Percentiles rank a stretch among this genome's conserved stretches.
phyloP scores from a whole-genome alignment of 23 tunicate genomes.

The Phallusia fumigata region DNA sequence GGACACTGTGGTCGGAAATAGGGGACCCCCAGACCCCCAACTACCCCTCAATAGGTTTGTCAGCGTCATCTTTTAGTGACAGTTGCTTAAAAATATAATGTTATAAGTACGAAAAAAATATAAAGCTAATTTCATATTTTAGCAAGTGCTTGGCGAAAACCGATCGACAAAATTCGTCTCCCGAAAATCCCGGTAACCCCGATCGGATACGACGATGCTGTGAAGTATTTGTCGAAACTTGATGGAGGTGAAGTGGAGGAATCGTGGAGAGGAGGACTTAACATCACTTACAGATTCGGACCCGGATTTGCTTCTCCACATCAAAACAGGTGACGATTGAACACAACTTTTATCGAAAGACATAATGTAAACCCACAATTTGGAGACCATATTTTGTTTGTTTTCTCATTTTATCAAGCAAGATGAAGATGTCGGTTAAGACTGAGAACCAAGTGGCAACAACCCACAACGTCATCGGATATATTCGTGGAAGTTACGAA shows the following conservation, averaged over 20 bases:
- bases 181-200: constrained; percentile 80
- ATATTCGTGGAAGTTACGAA: constrained; percentile 16
- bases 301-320: constrained; percentile 44
- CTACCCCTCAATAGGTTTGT: constrained; percentile 71
- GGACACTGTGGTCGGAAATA: constrained; percentile 28
- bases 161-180: constrained; percentile 24
- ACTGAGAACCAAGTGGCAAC: neutral
- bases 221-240: constrained; percentile 40
- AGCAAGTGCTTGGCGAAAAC: constrained; percentile 41
- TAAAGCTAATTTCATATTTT: no score
- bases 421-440: constrained; percentile 51
- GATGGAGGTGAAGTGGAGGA: constrained; percentile 38
- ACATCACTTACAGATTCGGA: constrained; percentile 72
- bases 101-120: no score
- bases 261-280: constrained; percentile 59
- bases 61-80: no score
- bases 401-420: constrained; percentile 15
- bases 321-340: constrained; percentile 12
- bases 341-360: neutral
- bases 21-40: constrained; percentile 76
- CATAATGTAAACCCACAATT: neutral
- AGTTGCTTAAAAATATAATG: no score
- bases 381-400: neutral
- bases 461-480: constrained; percentile 38
- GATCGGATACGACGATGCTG: constrained; percentile 65